A percentile compares a stretch with the other conserved stretches of the same genome.
Conservation (phyloP, 2,888 invertebrate species). For the Caenorhabditis sp. region DNA sequence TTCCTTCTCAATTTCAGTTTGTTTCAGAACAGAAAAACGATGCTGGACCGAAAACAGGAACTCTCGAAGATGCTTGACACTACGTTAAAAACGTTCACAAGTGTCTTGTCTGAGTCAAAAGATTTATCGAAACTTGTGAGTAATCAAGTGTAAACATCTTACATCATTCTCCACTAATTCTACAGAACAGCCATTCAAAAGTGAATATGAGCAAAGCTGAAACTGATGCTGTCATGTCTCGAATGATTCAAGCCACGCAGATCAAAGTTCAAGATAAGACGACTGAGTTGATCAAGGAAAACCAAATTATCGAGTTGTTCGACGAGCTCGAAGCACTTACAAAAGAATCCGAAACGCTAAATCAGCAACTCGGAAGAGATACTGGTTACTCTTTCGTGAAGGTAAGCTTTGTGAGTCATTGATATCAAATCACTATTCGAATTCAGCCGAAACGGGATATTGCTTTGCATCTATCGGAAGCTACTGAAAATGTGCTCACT, state of each 20-base stretch:
- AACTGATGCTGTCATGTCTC: constrained; percentile 22
- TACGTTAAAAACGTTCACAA: constrained; percentile 21
- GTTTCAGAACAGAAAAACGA: not conserved
- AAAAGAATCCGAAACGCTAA: constrained; percentile 21
- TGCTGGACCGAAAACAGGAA: constrained; percentile 14
- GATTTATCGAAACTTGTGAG: constrained; percentile 40
- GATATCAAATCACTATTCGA: not conserved
- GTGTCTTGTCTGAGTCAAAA: constrained; percentile 20
- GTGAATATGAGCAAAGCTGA: constrained; percentile 16
- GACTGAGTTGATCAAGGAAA: constrained; percentile 25
- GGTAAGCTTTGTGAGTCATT: constrained; percentile 14
- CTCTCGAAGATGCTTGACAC: constrained; percentile 37
- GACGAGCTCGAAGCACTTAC: constrained; percentile 38
- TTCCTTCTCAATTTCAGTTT: not conserved
- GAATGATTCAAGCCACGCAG: constrained; percentile 20
- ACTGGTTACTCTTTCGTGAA: constrained; percentile 33
- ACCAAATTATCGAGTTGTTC: constrained; percentile 28
- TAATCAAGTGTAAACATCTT: too few relatives aligned
- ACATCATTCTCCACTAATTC: too few relatives aligned
- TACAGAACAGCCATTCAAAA: constrained; percentile 29
- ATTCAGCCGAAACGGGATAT: constrained; percentile 50
- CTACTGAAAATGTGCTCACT: not conserved
- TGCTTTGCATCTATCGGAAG: constrained; percentile 26
- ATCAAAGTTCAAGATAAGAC: constrained; percentile 16
- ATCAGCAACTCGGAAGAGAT: constrained; percentile 13